Conservation (phyloP, 2,888 invertebrate species). For the Epinotia demarniana region DNA sequence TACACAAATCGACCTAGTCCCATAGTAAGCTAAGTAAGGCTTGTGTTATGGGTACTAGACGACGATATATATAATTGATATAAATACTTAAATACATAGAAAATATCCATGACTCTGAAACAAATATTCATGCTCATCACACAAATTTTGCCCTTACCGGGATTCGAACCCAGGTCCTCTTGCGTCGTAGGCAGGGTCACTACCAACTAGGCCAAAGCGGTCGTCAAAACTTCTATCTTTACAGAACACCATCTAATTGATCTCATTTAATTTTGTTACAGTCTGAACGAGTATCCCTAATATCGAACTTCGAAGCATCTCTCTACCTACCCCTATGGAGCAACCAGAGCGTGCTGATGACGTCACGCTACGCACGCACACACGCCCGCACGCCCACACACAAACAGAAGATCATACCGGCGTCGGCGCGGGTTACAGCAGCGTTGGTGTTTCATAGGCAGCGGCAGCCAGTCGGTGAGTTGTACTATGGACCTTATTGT, state of each 20-base stretch:
- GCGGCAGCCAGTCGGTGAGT: conserved; percentile 87
- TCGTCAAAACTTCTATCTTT: too few relatives aligned
- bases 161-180: too few relatives aligned
- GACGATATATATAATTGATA: too few relatives aligned
- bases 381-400: conserved; percentile 43
- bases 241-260: neutral
- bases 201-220: too few relatives aligned
- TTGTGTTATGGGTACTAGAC: too few relatives aligned
- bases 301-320: conserved; percentile 89
- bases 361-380: conserved; percentile 61
- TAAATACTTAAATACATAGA: too few relatives aligned
- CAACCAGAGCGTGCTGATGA: conserved; percentile 85
- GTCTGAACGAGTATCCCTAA: conserved; percentile 88
- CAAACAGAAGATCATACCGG: conserved; percentile 39
- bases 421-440: conserved; percentile 81
- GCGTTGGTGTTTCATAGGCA: conserved; percentile 91
- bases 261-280: conserved; percentile 53
- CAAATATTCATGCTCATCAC: too few relatives aligned
- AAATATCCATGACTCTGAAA: too few relatives aligned
- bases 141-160: too few relatives aligned
- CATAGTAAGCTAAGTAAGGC: too few relatives aligned
- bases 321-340: conserved; percentile 90
- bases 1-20: too few relatives aligned
- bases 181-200: too few relatives aligned
- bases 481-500: neutral